phyloP scores from a whole-genome alignment of 2,113 vertebrate genomes.

The Acanthisitta chloris region DNA sequence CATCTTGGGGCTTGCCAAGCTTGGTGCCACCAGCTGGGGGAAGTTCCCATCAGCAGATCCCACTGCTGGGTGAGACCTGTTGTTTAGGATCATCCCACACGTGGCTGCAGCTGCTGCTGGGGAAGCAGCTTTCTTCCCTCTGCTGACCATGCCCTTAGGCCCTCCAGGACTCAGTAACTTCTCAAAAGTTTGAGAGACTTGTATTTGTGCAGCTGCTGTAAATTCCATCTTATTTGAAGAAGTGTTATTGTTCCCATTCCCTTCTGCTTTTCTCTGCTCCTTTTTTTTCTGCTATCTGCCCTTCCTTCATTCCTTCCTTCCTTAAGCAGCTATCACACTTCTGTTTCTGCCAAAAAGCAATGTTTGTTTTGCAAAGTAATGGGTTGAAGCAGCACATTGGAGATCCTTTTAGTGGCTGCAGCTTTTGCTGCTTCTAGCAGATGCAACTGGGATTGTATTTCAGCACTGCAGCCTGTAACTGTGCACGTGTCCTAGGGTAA shows the following conservation, averaged over 20 bases:
- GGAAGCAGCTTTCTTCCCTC: not conserved
- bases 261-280: not conserved
- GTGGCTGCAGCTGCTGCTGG: not conserved
- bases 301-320: not conserved
- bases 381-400: not conserved
- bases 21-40: not conserved
- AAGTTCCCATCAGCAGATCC: not conserved
- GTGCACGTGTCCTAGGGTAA: not conserved
- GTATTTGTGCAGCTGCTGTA: not conserved
- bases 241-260: not conserved
- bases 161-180: not conserved
- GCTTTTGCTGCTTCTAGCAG: not conserved
- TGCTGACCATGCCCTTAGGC: not conserved
- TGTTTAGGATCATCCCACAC: not conserved
- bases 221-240: not conserved
- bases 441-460: not conserved
- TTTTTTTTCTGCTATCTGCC: not conserved
- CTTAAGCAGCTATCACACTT: not conserved
- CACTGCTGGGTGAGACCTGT: fast-evolving
- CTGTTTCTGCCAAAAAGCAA: not conserved
- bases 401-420: not conserved
- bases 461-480: not conserved
- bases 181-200: not conserved
- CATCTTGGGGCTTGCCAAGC: not conserved
- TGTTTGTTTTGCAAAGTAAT: not conserved